Conservation (phyloP, 2,113 vertebrate genomes). For the Cottus gobio region DNA sequence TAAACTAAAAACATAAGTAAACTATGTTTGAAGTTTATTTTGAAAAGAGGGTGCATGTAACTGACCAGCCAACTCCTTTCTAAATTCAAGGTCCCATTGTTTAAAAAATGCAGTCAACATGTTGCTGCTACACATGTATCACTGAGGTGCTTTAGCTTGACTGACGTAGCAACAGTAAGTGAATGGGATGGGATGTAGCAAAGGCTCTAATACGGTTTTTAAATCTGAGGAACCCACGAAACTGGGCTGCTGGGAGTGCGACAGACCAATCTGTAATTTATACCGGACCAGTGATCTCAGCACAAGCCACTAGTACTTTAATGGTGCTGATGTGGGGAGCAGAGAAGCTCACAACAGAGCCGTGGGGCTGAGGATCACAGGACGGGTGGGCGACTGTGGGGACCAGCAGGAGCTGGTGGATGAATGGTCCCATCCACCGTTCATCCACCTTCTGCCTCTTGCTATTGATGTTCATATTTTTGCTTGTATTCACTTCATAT, state of each 20-base stretch:
- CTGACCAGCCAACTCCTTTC: neutral
- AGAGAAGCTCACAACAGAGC: neutral
- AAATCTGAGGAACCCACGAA: neutral
- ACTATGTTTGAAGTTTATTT: neutral
- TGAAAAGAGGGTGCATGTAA: neutral
- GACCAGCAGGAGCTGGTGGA: neutral
- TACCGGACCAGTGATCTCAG: neutral
- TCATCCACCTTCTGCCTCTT: neutral
- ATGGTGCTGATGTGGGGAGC: neutral
- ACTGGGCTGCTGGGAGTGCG: conserved; percentile 4
- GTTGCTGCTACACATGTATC: neutral
- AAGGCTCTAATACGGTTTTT: neutral
- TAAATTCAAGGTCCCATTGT: neutral
- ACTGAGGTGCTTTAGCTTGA: neutral
- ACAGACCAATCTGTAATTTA: neutral
- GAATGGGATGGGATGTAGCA: neutral
- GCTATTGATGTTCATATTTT: neutral
- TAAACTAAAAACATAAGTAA: neutral
- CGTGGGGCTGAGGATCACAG: neutral
- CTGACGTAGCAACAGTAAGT: neutral
- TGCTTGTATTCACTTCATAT: neutral
- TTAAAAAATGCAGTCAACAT: neutral
- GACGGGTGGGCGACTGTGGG: neutral
- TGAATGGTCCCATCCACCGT: neutral
- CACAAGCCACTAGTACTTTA: neutral